Base-by-base conservation (phyloP, 2,113 vertebrate species). In the pig (Sus scrofa) region DNA sequence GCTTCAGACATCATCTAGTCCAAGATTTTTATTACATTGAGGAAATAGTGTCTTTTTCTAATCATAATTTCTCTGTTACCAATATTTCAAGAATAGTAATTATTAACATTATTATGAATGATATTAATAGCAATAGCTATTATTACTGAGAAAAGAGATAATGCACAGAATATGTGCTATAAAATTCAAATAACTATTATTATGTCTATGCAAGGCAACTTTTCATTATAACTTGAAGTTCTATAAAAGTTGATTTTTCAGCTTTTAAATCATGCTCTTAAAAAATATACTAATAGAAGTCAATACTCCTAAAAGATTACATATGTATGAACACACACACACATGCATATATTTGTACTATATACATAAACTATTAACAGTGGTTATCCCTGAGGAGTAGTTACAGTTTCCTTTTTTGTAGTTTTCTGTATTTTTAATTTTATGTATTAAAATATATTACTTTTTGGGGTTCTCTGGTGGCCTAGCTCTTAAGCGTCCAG, bases 221-320 rank as follows among this genome's bases (percentile, higher is more conserved):
- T 94, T 87, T 91, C 65, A 71, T 19, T 39, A 8, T 70, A 93
- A 93, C 58, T 58, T 83, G 15, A 91, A 89, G 26, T 58, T 6
- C n/a, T 79, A 86, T 62, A 73, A 11, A 58, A 86, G 15, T 24
- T 62, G 22, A 81, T 88, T 34, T 75, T 85, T 62, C 54, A 32
- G 74, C 62, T 96, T 96, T 74, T 75, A 95, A 78, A 87, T 92
- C 12, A 74, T 27, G 20, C 74, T 73, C 54, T 56, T 96, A 63
- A 63, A 67, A n/a, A 89, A 68, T 79, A 91, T 10, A 79, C 44
- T 73, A 22, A 26, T 6, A 71, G 54, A 95, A 87, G 6, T 91
- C 50, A 92, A 19, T 84, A 85, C 34, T 75, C 89, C 65, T 94
- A 73, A 96, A 96, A 93, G 58, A 93, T 65, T 9, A 86, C 37